These are phyloP conservation scores for Neomonachus schauinslandi DNA, from an alignment of 2,113 vertebrate genomes.

Conservation along the genomic window DNA sequence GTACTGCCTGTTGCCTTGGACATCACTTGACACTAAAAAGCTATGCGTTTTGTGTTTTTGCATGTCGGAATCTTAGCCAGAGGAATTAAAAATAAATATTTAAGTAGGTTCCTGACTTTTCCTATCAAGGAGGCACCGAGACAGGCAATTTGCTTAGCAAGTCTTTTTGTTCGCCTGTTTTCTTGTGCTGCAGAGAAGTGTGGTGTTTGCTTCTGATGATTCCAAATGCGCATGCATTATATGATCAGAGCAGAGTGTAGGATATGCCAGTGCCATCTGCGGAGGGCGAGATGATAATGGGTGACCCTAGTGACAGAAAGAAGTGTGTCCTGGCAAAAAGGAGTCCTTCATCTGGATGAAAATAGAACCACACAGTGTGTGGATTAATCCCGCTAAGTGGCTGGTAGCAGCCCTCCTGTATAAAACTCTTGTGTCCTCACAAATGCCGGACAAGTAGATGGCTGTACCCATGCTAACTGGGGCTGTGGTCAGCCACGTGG, in stretches of 20 bases:
- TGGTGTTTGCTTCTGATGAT: conserved; percentile 66
- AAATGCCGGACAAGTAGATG: background rate
- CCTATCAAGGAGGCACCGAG: conserved; percentile 61
- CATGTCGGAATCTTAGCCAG: conserved; percentile 76
- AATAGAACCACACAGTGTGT: conserved; percentile 55
- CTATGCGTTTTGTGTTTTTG: conserved; percentile 77
- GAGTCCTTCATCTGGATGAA: conserved; percentile 79
- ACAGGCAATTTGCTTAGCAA: conserved; percentile 73
- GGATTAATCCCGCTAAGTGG: conserved; percentile 11
- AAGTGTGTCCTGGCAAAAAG: conserved; percentile 50
- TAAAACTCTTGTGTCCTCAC: background rate
- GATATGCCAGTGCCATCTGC: conserved; percentile 60
- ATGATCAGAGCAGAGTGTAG: conserved; percentile 50
- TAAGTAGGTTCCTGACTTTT: conserved; percentile 79
- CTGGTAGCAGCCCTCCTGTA: background rate
- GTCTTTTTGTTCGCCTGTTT: conserved; percentile 67
- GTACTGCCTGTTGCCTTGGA: conserved; percentile 63
- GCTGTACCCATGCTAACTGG: background rate
- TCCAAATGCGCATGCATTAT: conserved; percentile 55
- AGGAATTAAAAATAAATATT: conserved; percentile 83
- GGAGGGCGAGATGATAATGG: conserved; percentile 37
- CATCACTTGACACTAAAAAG: conserved; percentile 71
- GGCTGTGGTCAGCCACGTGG: fast-evolving
- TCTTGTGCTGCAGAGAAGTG: conserved; percentile 52
- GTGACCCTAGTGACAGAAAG: conserved; percentile 28